Base-by-base conservation (phyloP, 2,113 vertebrate species). In the Neotoma lepida region DNA sequence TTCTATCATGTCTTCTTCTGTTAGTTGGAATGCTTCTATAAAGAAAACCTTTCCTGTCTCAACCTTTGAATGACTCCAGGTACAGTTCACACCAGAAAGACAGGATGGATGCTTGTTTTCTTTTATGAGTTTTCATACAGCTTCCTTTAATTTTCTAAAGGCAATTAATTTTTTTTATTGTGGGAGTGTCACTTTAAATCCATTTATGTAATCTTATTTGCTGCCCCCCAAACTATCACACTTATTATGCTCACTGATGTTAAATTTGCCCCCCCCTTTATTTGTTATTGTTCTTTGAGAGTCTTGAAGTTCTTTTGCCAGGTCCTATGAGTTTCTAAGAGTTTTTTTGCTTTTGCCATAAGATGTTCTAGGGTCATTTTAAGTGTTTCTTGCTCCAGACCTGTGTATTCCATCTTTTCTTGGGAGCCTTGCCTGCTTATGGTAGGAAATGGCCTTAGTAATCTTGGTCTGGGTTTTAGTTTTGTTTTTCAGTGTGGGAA, bases 111-210 rank as follows among this genome's bases (percentile, higher is more conserved):
- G 86, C 51, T 90, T 94, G 81, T 54, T 74, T 90, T 41, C 35
- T 22, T 88, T 78, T 93, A 9, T 92, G 91, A 22, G 39, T 89
- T 92, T 94, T 89, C 46, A 86, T n/a, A 77, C n/a, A 68, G 12
- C 92, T 95, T 93, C 24, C 51, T 90, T 33, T 35, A 39, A 44
- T 80, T 92, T 96, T 88, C 41, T 41, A 54, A 87, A 89, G 46
- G 39, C 87, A 68, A 66, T 46, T 82, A 44, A 77, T 58, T 94
- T 71, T n/a, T 88, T 33, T n/a, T 70, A 56, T 84, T 71, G 30
- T 46, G 22, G 6, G 41, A 73, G 1, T 81, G 35, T 61, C n/a
- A 87, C 46, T 88, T 86, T 95, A 92, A 94, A 88, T 46, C 18
- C 20, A 86, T 58, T 61, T 46, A 90, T 85, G 90, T 88, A 74